Base-by-base conservation (phyloP, 1,140 invertebrate genomes). In the Neuroterus valhalla region DNA sequence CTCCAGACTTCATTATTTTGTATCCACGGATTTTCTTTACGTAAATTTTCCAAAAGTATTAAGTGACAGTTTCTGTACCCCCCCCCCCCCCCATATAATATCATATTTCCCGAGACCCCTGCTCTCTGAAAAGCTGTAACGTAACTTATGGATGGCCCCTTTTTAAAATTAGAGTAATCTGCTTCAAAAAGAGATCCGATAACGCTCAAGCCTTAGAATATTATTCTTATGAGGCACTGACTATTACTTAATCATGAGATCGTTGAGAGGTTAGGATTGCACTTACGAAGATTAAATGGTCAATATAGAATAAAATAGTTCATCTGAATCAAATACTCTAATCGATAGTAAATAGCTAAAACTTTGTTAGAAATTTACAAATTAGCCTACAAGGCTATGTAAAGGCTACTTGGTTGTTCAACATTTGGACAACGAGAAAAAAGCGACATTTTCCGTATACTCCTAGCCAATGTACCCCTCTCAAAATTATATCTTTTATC, bases 321-420 rank as follows among this genome's bases (percentile, higher is more conserved):
- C 26, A 62, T 62, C 55, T 62, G 12, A 15, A 62, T 62, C 15
- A 62, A 62, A 31, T 62, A 62, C 31, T 38, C 3, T 62, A 62
- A 31, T 38, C 3, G 23, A 55, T 21, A 23, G 21, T 55, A 62
- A 62, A 62, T 62, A 31, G 55, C 55, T 62, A 62, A 62, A 62
- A 62, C 55, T 38, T 62, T 38, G 55, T 62, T 31, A 55, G 31
- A 62, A 23, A 38, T 62, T 62, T 62, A 62, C 26, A 31, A 62
- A 62, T 62, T n/a, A 62, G 55, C 23, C 55, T 15, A 62, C 15
- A 55, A 62, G 55, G 55, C 26, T 62, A n/a, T 21, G 21, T 31
- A 62, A 62, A 62, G 55, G 55, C 55, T 62, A 62, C 23, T 62
- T 62, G 52, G 26, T 55, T 55, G 12, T 62, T 62, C n/a, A 62